Percentiles rank a stretch among this genome's conserved stretches.
Conservation (phyloP, 2,888 invertebrate species). For the Eupelmus urozonus region DNA sequence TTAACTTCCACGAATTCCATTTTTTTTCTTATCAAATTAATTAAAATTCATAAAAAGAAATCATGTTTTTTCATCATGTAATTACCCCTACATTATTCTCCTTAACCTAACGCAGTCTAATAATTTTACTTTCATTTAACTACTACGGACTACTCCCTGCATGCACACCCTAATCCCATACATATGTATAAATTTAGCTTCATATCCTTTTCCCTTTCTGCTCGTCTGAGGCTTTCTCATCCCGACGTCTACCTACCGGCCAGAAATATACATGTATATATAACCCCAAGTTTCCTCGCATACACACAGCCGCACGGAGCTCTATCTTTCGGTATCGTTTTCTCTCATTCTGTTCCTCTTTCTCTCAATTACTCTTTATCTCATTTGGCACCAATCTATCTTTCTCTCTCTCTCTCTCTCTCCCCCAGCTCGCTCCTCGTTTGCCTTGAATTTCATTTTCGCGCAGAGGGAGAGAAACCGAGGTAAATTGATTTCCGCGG, state of each 20-base stretch:
- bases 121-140: too few relatives aligned
- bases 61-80: too few relatives aligned
- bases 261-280: background rate
- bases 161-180: background rate
- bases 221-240: slow-evolving; percentile 1
- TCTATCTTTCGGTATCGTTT: slow-evolving; percentile 23
- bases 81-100: too few relatives aligned
- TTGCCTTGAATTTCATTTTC: slow-evolving; percentile 41
- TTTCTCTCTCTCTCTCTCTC: background rate
- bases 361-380: slow-evolving; percentile 45
- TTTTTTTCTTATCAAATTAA: too few relatives aligned
- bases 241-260: background rate
- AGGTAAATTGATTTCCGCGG: slow-evolving; percentile 38
- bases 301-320: background rate
- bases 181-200: background rate
- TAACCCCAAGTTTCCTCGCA: background rate
- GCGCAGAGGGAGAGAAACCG: background rate
- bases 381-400: slow-evolving; percentile 23
- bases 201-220: background rate
- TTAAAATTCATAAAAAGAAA: too few relatives aligned
- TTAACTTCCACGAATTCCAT: too few relatives aligned
- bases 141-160: too few relatives aligned
- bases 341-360: slow-evolving; percentile 31
- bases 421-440: background rate
- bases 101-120: too few relatives aligned